A percentile compares a stretch with the other conserved stretches of the same genome.
These are phyloP conservation scores for Discoglossus pictus DNA, from an alignment of 2,797 vertebrate species.

Conservation along the genomic window DNA sequence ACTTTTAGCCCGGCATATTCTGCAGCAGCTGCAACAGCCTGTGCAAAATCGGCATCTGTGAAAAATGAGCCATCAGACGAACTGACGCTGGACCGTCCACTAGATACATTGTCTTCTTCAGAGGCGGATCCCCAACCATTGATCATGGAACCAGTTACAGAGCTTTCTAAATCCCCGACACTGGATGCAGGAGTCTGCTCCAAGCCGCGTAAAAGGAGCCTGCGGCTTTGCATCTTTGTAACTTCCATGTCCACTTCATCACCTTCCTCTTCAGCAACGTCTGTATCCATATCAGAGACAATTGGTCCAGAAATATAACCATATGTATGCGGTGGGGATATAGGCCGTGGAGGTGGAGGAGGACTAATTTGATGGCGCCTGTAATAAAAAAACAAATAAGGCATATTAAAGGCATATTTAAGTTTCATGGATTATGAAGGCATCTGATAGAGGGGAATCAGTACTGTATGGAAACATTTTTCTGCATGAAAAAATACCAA, in stretches of 20 bases:
- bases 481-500: no score
- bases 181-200: conserved; percentile 97
- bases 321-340: conserved; percentile 93
- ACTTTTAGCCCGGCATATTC: conserved; percentile 93
- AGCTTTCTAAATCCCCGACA: conserved; percentile 95
- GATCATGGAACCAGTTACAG: conserved; percentile 97
- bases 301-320: conserved; percentile 92
- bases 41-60: conserved; percentile 95
- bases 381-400: conserved; percentile 38
- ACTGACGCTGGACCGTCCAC: conserved; percentile 93
- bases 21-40: conserved; percentile 92
- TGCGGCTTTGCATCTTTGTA: conserved; percentile 86
- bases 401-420: no score
- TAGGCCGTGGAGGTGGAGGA: conserved; percentile 84
- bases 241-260: conserved; percentile 91
- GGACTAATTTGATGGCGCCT: conserved; percentile 90
- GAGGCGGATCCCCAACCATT: conserved; percentile 99
- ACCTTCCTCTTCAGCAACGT: conserved; percentile 88
- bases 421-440: no score
- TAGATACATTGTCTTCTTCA: conserved; percentile 96
- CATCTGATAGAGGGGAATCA: no score
- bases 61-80: conserved; percentile 97
- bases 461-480: no score
- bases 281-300: conserved; percentile 88
- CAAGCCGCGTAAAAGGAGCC: conserved; percentile 87